These are phyloP conservation scores for Dryobotodes eremita DNA, from an alignment of 2,888 invertebrate genomes.

Conservation along the genomic window DNA sequence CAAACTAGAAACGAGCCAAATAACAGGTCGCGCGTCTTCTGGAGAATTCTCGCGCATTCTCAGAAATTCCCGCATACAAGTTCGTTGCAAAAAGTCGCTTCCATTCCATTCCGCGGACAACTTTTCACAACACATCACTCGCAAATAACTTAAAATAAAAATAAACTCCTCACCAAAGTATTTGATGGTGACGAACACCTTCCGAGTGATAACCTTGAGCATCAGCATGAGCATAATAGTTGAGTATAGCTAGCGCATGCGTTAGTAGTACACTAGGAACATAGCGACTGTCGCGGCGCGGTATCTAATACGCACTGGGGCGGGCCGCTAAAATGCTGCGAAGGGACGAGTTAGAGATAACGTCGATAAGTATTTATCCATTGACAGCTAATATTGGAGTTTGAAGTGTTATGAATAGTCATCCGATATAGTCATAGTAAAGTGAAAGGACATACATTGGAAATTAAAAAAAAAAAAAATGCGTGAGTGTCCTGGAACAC, in stretches of 20 bases:
- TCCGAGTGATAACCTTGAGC: constrained; percentile 40
- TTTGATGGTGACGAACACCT: constrained; percentile 30
- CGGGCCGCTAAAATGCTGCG: constrained; percentile 51
- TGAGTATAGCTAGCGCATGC: neutral
- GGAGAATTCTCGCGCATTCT: too few relatives aligned
- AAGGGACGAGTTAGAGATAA: constrained; percentile 44
- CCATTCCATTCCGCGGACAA: too few relatives aligned
- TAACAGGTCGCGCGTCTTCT: too few relatives aligned
- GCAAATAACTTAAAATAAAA: neutral
- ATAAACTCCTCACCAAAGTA: constrained; percentile 48
- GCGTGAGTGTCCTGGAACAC: too few relatives aligned
- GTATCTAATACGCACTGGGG: constrained; percentile 33
- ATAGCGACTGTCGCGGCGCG: constrained; percentile 30
- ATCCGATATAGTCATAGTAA: neutral
- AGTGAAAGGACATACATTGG: neutral
- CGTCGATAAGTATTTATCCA: constrained; percentile 52
- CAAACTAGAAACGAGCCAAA: too few relatives aligned
- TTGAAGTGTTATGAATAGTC: neutral
- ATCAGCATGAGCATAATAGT: constrained; percentile 38
- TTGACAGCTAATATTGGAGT: constrained; percentile 43
- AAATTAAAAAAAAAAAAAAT: neutral
- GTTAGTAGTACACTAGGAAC: neutral
- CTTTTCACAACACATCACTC: constrained; percentile 23
- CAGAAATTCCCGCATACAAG: too few relatives aligned
- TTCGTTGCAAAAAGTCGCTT: too few relatives aligned